Evolutionary conservation across 2,888 invertebrate genomes (phyloP).

Genomic region (Galeruca laticollis): DNA sequence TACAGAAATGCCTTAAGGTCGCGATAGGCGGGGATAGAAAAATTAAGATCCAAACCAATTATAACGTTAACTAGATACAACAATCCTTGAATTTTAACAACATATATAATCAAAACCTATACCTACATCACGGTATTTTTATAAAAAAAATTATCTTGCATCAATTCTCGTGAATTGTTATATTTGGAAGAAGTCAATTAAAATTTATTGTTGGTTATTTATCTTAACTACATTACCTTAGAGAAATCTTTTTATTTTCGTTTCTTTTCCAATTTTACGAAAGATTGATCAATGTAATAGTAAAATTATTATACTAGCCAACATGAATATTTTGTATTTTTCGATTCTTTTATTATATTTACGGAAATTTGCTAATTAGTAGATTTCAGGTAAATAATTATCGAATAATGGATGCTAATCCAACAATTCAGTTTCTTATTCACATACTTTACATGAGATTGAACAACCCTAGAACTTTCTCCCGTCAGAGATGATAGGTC

Average conservation of each 20-base stretch:
- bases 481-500: too few species aligned
- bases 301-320: background rate
- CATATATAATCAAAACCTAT: conserved; percentile 29
- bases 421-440: too few species aligned
- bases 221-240: background rate
- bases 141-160: conserved; percentile 18
- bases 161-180: background rate
- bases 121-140: conserved; percentile 19
- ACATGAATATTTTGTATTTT: background rate
- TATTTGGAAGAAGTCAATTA: conserved; percentile 3
- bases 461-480: too few species aligned
- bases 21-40: conserved; percentile 14
- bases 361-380: too few species aligned
- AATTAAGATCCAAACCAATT: conserved; percentile 36
- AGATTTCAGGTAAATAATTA: too few species aligned
- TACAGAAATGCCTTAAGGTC: conserved; percentile 33
- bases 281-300: background rate
- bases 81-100: conserved; percentile 37
- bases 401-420: too few species aligned
- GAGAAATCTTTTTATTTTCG: background rate
- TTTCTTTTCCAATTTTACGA: background rate
- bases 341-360: background rate
- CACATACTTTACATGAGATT: too few species aligned
- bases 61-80: conserved; percentile 36
- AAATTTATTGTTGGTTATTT: conserved; percentile 5